A percentile compares a stretch with the other conserved stretches of the same genome.
Evolutionary conservation across 2,113 vertebrate genomes (phyloP).

Genomic region (Brachirus orientalis): DNA sequence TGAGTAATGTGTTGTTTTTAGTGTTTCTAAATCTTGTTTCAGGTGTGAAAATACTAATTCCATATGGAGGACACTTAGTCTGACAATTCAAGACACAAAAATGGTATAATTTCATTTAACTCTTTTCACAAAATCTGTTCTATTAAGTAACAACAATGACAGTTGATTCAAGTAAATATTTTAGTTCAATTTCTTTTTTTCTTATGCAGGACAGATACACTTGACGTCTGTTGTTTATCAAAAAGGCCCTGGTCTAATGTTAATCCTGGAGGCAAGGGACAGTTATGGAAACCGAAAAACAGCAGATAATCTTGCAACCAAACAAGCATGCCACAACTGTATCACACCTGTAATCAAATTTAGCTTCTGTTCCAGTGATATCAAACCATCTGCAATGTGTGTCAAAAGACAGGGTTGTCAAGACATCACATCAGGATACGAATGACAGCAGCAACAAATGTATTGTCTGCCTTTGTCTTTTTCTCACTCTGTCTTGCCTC

Average conservation of each 20-base stretch:
- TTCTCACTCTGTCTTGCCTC: conserved; percentile 12
- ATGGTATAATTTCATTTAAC: no score
- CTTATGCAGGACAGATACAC: neutral
- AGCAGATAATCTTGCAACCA: no score
- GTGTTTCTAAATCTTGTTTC: no score
- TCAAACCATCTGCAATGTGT: conserved; percentile 30
- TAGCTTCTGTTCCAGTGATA: conserved; percentile 14
- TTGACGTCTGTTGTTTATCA: neutral
- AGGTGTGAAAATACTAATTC: no score
- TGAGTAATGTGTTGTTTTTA: no score
- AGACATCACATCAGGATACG: conserved; percentile 42
- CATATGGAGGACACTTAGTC: no score
- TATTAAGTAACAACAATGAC: no score
- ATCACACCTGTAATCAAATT: no score
- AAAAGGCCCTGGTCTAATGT: neutral
- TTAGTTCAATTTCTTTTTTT: neutral
- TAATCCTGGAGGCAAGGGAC: neutral
- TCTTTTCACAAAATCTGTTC: neutral
- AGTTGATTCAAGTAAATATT: neutral
- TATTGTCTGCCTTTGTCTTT: conserved; percentile 27
- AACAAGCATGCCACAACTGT: no score
- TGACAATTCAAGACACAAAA: no score
- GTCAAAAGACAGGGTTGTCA: conserved; percentile 57
- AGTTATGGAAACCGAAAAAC: neutral
- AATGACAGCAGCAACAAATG: conserved; percentile 63